phyloP scores from a whole-genome alignment of 1,140 invertebrate genomes.

The Halotydeus destructor region DNA sequence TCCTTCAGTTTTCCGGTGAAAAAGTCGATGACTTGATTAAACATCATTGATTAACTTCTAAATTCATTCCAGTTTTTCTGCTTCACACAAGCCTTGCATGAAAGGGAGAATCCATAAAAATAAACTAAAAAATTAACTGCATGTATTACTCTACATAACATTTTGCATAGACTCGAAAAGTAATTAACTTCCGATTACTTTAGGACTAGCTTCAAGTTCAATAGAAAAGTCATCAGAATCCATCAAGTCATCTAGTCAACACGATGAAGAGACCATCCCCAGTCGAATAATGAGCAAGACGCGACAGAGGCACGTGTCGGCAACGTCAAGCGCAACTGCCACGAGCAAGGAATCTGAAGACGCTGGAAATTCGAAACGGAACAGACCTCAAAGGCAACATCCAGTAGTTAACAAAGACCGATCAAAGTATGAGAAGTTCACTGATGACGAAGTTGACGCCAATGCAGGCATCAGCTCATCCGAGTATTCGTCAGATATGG shows the following conservation, averaged over 20 bases:
- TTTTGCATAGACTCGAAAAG: too few species aligned
- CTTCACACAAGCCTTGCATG: too few species aligned
- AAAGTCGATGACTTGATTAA: too few species aligned
- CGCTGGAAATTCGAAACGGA: conserved; percentile 13
- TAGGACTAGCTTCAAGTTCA: too few species aligned
- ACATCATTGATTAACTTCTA: too few species aligned
- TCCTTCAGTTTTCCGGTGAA: too few species aligned
- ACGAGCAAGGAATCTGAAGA: conserved; percentile 16
- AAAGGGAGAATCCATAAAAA: too few species aligned
- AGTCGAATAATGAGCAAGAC: not conserved
- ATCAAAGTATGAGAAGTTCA: conserved; percentile 50
- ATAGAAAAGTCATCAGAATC: not conserved
- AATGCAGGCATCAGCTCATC: conserved; percentile 18
- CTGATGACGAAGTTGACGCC: conserved; percentile 22
- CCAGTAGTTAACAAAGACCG: conserved; percentile 38
- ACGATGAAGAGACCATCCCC: not conserved
- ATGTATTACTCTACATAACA: too few species aligned
- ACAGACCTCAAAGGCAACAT: conserved; percentile 19
- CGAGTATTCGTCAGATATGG: not conserved
- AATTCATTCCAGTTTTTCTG: too few species aligned
- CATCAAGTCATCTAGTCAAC: not conserved
- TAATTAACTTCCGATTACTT: too few species aligned
- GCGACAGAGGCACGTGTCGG: conserved; percentile 15
- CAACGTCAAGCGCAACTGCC: conserved; percentile 18
- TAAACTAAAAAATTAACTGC: too few species aligned